These are phyloP conservation scores for Drosophila rufa DNA, from an alignment of 1,140 invertebrate species.

Conservation along the genomic window DNA sequence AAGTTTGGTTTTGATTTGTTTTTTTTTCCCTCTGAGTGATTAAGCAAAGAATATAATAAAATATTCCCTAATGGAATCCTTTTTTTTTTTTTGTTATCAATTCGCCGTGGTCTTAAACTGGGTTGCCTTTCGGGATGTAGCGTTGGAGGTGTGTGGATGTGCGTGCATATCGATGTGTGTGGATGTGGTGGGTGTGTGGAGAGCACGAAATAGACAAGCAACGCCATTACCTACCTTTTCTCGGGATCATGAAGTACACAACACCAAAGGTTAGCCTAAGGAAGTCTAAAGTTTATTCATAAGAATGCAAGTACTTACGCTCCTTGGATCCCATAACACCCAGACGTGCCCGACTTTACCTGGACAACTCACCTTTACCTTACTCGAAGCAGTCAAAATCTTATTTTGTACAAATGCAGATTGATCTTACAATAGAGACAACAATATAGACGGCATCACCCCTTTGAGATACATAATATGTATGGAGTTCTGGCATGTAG, in stretches of 20 bases:
- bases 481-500: conserved; percentile 12
- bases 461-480: conserved; percentile 19
- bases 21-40: conserved; percentile 33
- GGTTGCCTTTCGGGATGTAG: conserved; percentile 30
- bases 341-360: not conserved
- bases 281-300: conserved; percentile 7
- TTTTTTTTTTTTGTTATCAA: conserved; percentile 18
- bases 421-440: conserved; percentile 31
- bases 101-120: conserved; percentile 28
- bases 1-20: conserved; percentile 38
- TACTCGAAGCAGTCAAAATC: not conserved
- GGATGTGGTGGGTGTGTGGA: conserved; percentile 33
- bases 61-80: conserved; percentile 57
- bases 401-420: conserved; percentile 20
- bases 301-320: conserved; percentile 28
- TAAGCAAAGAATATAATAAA: conserved; percentile 35
- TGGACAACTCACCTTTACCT: conserved; percentile 8
- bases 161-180: conserved; percentile 11
- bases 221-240: conserved; percentile 59
- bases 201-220: conserved; percentile 48
- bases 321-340: conserved; percentile 1
- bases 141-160: conserved; percentile 18
- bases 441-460: conserved; percentile 36
- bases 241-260: conserved; percentile 27
- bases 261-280: conserved; percentile 21